Evolutionary conservation across 2,113 vertebrate genomes (phyloP), one percentile per base, ranked within the genome.

Genomic region (Calcarius ornatus): DNA sequence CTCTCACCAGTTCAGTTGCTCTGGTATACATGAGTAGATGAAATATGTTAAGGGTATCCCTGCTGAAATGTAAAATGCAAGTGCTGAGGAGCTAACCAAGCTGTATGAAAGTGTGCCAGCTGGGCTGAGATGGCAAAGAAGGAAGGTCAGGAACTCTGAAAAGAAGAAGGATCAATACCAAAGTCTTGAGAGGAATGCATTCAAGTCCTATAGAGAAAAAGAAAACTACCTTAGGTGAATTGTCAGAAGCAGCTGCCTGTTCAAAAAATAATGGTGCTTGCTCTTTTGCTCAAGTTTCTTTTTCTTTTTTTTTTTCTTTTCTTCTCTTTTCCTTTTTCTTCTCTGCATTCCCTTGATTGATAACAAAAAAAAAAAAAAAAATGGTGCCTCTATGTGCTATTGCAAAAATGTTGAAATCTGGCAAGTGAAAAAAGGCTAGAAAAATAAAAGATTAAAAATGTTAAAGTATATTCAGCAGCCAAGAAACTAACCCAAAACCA

Each of bases 161-260:
- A 91, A 94, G 70, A 92, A 89, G 6, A 12, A 79, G 57, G 89
- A 95, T 95, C 91, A 85, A 85, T 95, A 85, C 45, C 61, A 33
- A 92, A 96, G 42, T 87, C 94, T 95, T 87, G 66, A 79, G 87
- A 92, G 84, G 42, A 92, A 92, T 85, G 63, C 68, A 92, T 95
- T 71, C 6, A 13, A 61, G 91, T 89, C 73, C 73, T 61, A 33
- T 3, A 3, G 83, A 84, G 86, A 88, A 92, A 87, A 2, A 91
- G 40, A 95, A 95, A 94, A 73, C 94, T 92, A 92, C 59, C 66
- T 91, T 56, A 76, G 72, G 69, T 92, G 91, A 92, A 89, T 73
- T 5, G 14, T 75, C 65, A 94, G 81, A 87, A 90, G 53, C 50
- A 91, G 91, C 71, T 87, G 63, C 63, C 63, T 85, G 53, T 85